These are phyloP conservation scores for Oxygymnocypris stewartii DNA, from an alignment of 2,113 vertebrate genomes.

Conservation along the genomic window DNA sequence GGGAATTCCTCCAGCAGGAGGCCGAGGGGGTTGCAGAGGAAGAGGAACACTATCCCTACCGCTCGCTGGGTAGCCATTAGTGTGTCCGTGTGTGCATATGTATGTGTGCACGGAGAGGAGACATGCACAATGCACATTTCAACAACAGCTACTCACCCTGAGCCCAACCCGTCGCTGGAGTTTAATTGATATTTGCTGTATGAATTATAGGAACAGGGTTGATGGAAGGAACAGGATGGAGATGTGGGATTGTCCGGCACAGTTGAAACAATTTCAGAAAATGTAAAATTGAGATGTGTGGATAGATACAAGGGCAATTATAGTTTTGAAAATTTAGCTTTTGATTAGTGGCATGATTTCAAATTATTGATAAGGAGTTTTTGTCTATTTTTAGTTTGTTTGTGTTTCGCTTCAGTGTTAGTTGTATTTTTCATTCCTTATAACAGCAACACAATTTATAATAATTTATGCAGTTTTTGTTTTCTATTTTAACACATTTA, in stretches of 20 bases:
- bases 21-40: constrained; percentile 66
- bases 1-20: constrained; percentile 81
- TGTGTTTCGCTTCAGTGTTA: not conserved
- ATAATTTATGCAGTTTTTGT: not conserved
- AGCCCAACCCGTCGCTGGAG: constrained; percentile 10
- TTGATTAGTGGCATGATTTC: not conserved
- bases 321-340: not conserved
- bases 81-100: constrained; percentile 17
- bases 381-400: not conserved
- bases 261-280: not conserved
- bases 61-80: constrained; percentile 62
- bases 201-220: constrained; percentile 9
- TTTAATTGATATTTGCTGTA: constrained; percentile 57
- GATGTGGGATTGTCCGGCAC: not conserved
- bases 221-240: not conserved
- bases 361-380: not conserved
- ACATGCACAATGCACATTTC: constrained; percentile 56
- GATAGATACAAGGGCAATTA: not conserved
- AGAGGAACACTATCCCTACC: constrained; percentile 45
- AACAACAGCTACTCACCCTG: constrained; percentile 43
- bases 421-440: too few relatives aligned
- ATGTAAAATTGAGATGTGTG: not conserved
- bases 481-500: not conserved
- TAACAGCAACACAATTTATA: not conserved
- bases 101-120: not conserved